A percentile compares a stretch with the other conserved stretches of the same genome.
phyloP scores from a whole-genome alignment of 1,140 invertebrate species.

The Ips nitidus region DNA sequence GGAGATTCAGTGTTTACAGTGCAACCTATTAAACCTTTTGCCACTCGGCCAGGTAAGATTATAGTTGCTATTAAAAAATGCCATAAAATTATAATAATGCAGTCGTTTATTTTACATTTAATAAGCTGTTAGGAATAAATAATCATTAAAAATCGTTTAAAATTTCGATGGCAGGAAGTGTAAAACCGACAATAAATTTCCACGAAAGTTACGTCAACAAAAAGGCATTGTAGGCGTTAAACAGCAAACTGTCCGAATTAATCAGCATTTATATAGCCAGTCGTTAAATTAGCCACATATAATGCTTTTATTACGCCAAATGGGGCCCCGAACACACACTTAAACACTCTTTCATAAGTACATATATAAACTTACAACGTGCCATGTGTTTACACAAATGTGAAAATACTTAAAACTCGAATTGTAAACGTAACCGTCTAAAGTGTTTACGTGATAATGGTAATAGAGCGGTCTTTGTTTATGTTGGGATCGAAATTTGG shows the following conservation, averaged over 20 bases:
- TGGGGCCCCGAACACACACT: constrained; percentile 15
- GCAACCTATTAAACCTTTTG: constrained; percentile 49
- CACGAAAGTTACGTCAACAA: background rate
- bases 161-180: too few relatives aligned
- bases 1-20: constrained; percentile 41
- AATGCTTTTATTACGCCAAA: constrained; percentile 34
- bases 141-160: too few relatives aligned
- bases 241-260: constrained; percentile 6
- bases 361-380: constrained; percentile 44
- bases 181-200: background rate
- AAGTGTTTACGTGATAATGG: constrained; percentile 45
- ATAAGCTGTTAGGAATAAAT: too few relatives aligned
- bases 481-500: constrained; percentile 48
- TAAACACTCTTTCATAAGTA: constrained; percentile 31
- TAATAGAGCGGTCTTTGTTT: constrained; percentile 47
- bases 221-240: background rate
- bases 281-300: constrained; percentile 25
- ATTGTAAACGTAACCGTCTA: constrained; percentile 47
- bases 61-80: background rate
- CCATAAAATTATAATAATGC: too few relatives aligned
- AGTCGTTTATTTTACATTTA: too few relatives aligned
- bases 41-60: constrained; percentile 48
- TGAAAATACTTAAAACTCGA: constrained; percentile 46
- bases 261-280: constrained; percentile 7
- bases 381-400: constrained; percentile 47